Evolutionary conservation across 2,113 vertebrate genomes (phyloP).

Genomic region (Cyprinodon brontotheroides): DNA sequence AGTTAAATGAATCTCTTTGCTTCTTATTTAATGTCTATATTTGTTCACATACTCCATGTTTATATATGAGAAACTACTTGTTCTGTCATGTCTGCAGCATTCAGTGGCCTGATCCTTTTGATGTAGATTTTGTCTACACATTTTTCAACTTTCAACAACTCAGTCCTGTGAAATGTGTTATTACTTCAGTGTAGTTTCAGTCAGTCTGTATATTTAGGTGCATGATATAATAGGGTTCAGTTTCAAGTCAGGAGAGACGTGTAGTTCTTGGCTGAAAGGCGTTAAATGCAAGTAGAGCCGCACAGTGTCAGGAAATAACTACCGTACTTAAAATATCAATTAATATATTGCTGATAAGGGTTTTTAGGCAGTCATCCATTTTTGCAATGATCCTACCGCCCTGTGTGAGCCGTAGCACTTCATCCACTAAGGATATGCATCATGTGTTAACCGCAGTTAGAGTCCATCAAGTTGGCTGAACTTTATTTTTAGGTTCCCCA

Average conservation of each 20-base stretch:
- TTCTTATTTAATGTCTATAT: neutral
- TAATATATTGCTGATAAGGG: too few relatives aligned
- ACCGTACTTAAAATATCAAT: too few relatives aligned
- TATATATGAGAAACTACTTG: conserved; percentile 10
- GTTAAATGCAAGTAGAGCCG: neutral
- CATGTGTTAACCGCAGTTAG: too few relatives aligned
- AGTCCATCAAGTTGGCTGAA: too few relatives aligned
- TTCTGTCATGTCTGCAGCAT: neutral
- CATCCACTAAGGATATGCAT: too few relatives aligned
- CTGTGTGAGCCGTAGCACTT: too few relatives aligned
- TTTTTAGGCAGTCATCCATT: too few relatives aligned
- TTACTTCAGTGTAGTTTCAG: conserved; percentile 7
- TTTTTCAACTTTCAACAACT: too few relatives aligned
- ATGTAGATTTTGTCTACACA: neutral
- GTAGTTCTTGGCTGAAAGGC: neutral
- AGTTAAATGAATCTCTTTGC: conserved; percentile 8
- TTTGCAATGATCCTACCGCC: too few relatives aligned
- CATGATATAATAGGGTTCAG: neutral
- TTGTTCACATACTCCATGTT: conserved; percentile 19
- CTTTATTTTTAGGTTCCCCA: too few relatives aligned
- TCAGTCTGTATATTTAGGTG: neutral
- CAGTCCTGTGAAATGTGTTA: neutral
- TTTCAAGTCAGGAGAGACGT: neutral
- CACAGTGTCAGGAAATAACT: neutral
- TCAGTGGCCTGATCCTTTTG: neutral